Percentiles rank a stretch among this genome's conserved stretches.
phyloP scores from a whole-genome alignment of 2,113 vertebrate species.

The Hippocampus barbouri region DNA sequence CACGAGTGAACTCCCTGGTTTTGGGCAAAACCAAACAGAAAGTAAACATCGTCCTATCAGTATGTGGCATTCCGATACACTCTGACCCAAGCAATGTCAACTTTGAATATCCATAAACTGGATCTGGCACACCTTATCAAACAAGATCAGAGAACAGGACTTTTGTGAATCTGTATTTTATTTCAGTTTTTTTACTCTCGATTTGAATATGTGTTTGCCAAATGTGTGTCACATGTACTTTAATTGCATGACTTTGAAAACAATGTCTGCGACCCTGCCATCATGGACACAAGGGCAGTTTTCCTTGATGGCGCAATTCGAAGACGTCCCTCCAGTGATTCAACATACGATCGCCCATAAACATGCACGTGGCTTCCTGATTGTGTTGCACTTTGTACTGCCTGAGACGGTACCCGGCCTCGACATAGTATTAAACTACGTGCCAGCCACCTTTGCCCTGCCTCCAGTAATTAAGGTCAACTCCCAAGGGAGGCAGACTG shows the following conservation, averaged over 20 bases:
- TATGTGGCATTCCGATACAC: neutral
- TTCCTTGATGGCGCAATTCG: neutral
- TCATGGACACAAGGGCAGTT: neutral
- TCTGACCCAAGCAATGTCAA: neutral
- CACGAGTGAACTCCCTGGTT: neutral
- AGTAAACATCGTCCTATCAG: neutral
- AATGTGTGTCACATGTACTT: neutral
- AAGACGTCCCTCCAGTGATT: neutral
- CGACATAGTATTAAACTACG: neutral
- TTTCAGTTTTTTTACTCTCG: neutral
- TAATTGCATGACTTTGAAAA: neutral
- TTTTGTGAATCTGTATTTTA: neutral
- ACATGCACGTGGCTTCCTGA: neutral
- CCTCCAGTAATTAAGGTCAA: neutral
- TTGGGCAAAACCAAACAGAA: neutral
- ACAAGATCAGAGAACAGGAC: neutral
- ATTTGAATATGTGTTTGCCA: neutral
- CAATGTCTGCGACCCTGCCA: neutral
- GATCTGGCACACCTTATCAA: neutral
- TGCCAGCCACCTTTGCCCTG: neutral
- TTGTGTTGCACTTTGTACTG: neutral
- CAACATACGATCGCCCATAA: neutral
- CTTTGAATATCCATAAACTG: neutral
- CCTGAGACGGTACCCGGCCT: too few relatives aligned
- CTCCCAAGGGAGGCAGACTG: neutral